phyloP scores from a whole-genome alignment of 2,113 vertebrate genomes.

The Alces alces region DNA sequence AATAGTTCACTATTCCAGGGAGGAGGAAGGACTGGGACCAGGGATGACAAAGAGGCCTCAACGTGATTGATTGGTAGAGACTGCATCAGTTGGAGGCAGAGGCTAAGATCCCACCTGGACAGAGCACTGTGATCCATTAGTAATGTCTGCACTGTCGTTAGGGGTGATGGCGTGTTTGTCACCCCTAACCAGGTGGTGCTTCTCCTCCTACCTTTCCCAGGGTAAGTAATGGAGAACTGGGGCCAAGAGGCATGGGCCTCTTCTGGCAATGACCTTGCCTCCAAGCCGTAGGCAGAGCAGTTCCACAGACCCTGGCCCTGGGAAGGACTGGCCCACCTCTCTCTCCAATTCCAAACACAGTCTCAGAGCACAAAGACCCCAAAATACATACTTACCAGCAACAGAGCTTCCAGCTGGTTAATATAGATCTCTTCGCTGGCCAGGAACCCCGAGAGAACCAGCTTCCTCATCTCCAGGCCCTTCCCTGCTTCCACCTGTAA shows the following conservation, averaged over 20 bases:
- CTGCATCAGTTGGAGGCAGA: not conserved
- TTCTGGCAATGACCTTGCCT: not conserved
- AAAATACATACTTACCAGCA: constrained; percentile 86
- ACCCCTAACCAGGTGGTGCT: not conserved
- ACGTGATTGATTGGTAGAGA: not conserved
- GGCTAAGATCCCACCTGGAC: not conserved
- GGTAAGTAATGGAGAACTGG: not conserved
- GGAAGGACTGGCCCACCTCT: not conserved
- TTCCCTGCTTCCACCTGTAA: constrained; percentile 92
- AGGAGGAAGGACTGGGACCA: not conserved
- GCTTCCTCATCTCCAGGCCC: constrained; percentile 96
- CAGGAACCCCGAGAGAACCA: constrained; percentile 96
- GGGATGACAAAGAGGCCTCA: not conserved
- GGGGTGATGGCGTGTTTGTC: accelerated
- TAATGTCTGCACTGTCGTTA: not conserved
- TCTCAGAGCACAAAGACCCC: not conserved
- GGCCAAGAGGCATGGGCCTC: not conserved
- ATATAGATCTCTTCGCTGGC: constrained; percentile 99
- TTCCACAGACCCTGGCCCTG: not conserved
- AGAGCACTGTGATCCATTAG: not conserved
- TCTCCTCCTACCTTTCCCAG: not conserved
- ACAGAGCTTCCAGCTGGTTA: constrained; percentile 95
- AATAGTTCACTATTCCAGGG: not conserved
- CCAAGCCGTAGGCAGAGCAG: not conserved
- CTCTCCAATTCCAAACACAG: not conserved